phyloP scores from a whole-genome alignment of 2,113 vertebrate genomes.

The Pitta sordida region DNA sequence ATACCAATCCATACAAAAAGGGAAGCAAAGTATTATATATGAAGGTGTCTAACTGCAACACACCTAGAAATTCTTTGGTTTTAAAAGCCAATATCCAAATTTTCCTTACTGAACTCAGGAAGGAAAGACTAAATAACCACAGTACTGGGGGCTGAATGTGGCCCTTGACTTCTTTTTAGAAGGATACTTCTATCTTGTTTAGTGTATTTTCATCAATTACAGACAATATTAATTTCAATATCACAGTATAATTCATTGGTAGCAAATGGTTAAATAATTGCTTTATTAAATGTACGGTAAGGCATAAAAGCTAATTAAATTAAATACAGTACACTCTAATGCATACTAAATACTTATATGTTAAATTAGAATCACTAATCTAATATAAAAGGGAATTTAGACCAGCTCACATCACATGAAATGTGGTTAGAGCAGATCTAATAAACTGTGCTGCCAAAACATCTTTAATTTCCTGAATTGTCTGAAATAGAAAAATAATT shows the following conservation, averaged over 20 bases:
- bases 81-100: neutral
- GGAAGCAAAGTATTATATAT: neutral
- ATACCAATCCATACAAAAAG: neutral
- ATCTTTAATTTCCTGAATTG: slow-evolving; percentile 48
- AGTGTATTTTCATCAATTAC: neutral
- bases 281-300: slow-evolving; percentile 50
- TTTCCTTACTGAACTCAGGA: neutral
- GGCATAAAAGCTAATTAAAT: slow-evolving; percentile 42
- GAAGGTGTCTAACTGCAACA: neutral
- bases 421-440: slow-evolving; percentile 56
- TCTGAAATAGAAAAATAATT: slow-evolving; percentile 58
- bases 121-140: neutral
- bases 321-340: slow-evolving; percentile 38
- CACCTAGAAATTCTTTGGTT: neutral
- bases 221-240: neutral
- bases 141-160: neutral
- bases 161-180: neutral
- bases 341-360: slow-evolving; percentile 44
- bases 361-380: slow-evolving; percentile 52
- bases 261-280: slow-evolving; percentile 52
- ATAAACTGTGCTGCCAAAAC: slow-evolving; percentile 50
- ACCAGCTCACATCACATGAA: slow-evolving; percentile 40
- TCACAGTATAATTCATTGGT: neutral
- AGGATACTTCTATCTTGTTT: neutral
- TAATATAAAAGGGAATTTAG: slow-evolving; percentile 41